These are phyloP conservation scores for Piezodorus guildinii DNA, from an alignment of 1,140 invertebrate genomes.

Conservation along the genomic window DNA sequence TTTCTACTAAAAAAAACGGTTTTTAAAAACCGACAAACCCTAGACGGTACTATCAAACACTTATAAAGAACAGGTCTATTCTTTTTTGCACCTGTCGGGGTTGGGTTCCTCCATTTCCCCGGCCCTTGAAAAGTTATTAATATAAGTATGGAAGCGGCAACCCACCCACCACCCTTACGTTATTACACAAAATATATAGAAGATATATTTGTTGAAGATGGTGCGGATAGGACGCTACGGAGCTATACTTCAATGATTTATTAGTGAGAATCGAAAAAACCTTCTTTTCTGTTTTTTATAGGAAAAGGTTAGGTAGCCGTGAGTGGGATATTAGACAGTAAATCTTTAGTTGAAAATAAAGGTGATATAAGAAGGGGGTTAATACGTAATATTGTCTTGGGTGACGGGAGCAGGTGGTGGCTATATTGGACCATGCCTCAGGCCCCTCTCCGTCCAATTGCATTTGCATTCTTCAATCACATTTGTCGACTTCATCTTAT, in stretches of 20 bases:
- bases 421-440: neutral
- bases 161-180: neutral
- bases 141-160: too few relatives aligned
- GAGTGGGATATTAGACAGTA: slow-evolving; percentile 10
- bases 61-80: too few relatives aligned
- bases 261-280: neutral
- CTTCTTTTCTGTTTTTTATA: neutral
- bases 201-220: slow-evolving; percentile 1
- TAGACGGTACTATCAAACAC: too few relatives aligned
- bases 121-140: too few relatives aligned
- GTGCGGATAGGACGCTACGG: neutral
- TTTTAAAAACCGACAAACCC: too few relatives aligned
- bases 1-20: too few relatives aligned
- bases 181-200: slow-evolving; percentile 7
- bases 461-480: too few relatives aligned
- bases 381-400: slow-evolving; percentile 3
- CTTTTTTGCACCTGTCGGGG: too few relatives aligned
- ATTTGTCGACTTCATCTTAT: too few relatives aligned
- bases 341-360: slow-evolving; percentile 14
- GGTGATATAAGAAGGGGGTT: slow-evolving; percentile 8
- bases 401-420: neutral
- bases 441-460: neutral
- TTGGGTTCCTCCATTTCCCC: too few relatives aligned
- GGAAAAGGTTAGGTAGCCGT: neutral
- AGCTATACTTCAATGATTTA: neutral